These are phyloP conservation scores for Himalopsyche kuldschensis DNA, from an alignment of 2,888 invertebrate species.

Conservation along the genomic window DNA sequence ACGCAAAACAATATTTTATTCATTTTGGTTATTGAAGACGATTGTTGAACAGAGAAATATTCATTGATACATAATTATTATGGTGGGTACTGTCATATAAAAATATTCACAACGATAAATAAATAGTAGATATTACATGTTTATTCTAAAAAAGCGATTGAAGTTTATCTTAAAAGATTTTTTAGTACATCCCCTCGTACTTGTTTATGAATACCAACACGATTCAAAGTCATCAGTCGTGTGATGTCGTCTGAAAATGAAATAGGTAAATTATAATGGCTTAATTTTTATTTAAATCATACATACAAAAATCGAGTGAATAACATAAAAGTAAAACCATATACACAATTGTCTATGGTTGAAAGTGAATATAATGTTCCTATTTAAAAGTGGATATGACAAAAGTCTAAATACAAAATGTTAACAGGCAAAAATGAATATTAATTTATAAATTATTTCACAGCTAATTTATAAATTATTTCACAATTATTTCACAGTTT, in stretches of 20 bases:
- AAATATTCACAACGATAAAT: not conserved
- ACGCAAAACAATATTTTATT: not conserved
- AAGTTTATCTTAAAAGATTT: not conserved
- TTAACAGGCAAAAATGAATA: no score
- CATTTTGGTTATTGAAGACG: not conserved
- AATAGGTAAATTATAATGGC: not conserved
- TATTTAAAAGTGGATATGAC: no score
- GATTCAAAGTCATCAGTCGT: constrained; percentile 48
- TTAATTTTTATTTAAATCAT: no score
- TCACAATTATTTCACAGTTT: no score
- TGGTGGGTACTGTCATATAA: not conserved
- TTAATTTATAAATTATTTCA: no score
- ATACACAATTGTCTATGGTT: no score
- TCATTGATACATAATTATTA: not conserved
- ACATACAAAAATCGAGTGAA: no score
- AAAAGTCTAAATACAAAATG: no score
- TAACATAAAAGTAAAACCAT: not conserved
- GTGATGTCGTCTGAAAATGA: constrained; percentile 49
- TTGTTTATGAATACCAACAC: constrained; percentile 32
- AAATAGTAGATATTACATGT: not conserved
- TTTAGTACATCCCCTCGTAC: not conserved
- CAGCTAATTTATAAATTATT: no score
- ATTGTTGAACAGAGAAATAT: not conserved
- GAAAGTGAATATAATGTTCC: no score
- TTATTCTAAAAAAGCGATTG: not conserved